Base-by-base conservation (phyloP, 2,113 vertebrate species). In the Capra hircus region DNA sequence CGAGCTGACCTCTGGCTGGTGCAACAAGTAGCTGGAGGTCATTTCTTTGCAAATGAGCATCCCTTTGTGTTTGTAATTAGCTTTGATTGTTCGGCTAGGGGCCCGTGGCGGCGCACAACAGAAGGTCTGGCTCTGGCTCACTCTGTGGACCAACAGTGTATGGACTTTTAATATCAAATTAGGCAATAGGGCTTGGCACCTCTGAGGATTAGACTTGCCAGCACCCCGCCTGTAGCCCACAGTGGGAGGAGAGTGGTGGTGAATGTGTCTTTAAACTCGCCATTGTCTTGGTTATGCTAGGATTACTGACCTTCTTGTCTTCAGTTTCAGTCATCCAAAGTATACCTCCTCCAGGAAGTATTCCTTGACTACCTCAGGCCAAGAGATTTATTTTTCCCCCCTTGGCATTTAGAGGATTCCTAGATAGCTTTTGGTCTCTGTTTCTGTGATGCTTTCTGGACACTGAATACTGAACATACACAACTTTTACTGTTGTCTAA, bases 61-160 rank as follows among this genome's bases (percentile, higher is more conserved):
- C 96, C 45, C 94, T 98, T 97, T 97, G 96, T 97, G 97, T 90
- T 94, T 81, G 91, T 96, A 94, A 96, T 98, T 96, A 97, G 94
- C 88, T 98, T 78, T 95, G 88, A 89, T 97, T 96, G 87, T 94
- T 95, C 17, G 8, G 81, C 88, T 59, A 6, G 59, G 88, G 96
- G 94, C 77, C 88, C 48, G 19, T 0, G 1, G 87, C 2, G 0
- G 17, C 13, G 36, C 84, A 0, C 11, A 5, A 57, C 25, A 6
- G 80, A 62, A 74, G 91, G 40, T 95, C 89, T 62, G 89, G 62
- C 88, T 40, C 71, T 50, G 67, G 64, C 52, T 92, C 52, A 3
- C 7, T 14, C 50, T n/a, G 6, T 2, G 40, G 43, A 77, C 62
- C 64, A 36, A 67, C 14, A 40, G 91, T 2, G 48, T 92, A 53